phyloP scores from a whole-genome alignment of 2,888 invertebrate genomes.

The Leptinotarsa peninsularis region DNA sequence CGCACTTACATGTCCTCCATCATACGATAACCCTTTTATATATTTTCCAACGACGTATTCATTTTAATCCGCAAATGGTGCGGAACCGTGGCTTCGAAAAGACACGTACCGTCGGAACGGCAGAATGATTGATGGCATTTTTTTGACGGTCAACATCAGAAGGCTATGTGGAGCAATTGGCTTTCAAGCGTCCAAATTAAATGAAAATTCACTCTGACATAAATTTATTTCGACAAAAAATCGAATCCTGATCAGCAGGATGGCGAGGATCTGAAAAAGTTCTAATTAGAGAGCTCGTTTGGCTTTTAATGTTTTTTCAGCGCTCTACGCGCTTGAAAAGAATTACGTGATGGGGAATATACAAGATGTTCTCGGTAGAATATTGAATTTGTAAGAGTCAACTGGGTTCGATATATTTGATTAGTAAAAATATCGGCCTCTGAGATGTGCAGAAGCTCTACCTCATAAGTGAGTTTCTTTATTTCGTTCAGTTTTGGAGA shows the following conservation, averaged over 20 bases:
- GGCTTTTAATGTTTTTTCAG: neutral
- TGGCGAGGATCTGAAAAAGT: neutral
- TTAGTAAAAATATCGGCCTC: no score
- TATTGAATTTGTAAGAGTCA: neutral
- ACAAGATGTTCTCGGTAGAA: neutral
- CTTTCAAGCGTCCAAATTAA: slow-evolving; percentile 5
- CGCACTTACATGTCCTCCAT: neutral
- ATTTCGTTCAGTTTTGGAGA: no score
- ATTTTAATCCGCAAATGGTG: slow-evolving; percentile 5
- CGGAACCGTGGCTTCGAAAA: neutral
- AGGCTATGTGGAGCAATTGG: neutral
- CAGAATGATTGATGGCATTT: slow-evolving; percentile 10
- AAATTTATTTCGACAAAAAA: slow-evolving; percentile 9
- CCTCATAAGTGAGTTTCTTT: no score
- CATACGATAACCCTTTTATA: slow-evolving; percentile 2
- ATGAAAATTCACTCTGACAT: slow-evolving; percentile 11
- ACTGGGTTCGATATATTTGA: no score
- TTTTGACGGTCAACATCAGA: slow-evolving; percentile 4
- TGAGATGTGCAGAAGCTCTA: no score
- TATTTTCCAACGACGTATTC: neutral
- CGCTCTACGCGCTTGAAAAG: neutral
- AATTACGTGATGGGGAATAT: slow-evolving; percentile 6
- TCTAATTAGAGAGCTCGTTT: slow-evolving; percentile 6
- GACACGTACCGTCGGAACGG: neutral
- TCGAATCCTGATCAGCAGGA: slow-evolving; percentile 7